Evolutionary conservation across 2,113 vertebrate species (phyloP).

Genomic region (Campylomormyrus tamandua): DNA sequence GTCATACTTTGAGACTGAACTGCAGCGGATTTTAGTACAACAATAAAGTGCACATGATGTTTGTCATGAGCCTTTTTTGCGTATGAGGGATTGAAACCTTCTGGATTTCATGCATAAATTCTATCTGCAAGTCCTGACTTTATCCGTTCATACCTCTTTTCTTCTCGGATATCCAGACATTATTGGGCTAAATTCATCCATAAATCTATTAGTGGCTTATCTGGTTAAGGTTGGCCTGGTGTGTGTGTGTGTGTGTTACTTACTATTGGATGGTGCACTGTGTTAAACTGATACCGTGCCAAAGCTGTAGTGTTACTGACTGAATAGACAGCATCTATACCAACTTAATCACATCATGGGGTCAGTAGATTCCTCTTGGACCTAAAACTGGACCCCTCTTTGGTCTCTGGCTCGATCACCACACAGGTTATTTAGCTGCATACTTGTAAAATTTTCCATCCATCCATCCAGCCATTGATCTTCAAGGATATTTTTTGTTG

Average conservation of each 20-base stretch:
- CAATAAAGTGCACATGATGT: background rate
- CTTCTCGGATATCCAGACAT: background rate
- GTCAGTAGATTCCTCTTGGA: background rate
- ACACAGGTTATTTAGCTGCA: background rate
- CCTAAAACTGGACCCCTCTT: background rate
- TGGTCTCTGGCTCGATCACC: background rate
- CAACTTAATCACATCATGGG: background rate
- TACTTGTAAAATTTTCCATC: background rate
- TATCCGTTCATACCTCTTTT: background rate
- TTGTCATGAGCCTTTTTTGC: background rate
- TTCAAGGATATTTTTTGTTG: background rate
- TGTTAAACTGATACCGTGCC: background rate
- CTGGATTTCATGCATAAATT: background rate
- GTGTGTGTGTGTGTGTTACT: background rate
- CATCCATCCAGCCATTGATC: background rate
- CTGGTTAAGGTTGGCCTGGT: background rate
- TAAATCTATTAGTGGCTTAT: background rate
- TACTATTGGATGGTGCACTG: background rate
- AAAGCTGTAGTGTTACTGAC: background rate
- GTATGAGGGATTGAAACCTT: background rate
- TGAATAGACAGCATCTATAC: background rate
- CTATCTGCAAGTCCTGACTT: background rate
- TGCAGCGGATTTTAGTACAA: background rate
- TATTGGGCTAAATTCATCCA: background rate
- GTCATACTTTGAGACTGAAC: background rate